Base-by-base conservation (phyloP, 2,888 invertebrate genomes). In the Ochlodes sylvanus region DNA sequence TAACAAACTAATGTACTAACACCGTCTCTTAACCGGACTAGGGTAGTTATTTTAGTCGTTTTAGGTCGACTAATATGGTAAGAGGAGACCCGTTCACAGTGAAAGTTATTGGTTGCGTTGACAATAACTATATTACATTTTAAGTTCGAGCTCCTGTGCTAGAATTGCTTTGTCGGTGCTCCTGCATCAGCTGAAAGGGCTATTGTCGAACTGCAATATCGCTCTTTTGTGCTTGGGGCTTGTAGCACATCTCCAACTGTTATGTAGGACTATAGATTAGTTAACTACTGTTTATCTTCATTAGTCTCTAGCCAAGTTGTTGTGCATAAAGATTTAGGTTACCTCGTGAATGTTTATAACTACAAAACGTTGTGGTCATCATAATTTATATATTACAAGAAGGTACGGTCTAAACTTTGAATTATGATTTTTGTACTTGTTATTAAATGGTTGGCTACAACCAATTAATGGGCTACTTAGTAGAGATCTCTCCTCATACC, bases 141-240 rank as follows among this genome's bases (percentile, higher is more conserved):
- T 2, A 10, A 15, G 17, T 14, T 47, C 54, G 41, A 68, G 63
- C 80, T 77, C 78, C 70, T 55, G 63, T 66, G 34, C 75, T 79
- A 77, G 27, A 67, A 72, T 69, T 68, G 73, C 71, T 73, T 71
- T 75, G 79, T 78, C 79, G 77, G 80, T 73, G 79, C 80, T 81
- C 80, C 82, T 83, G 83, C 83, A 76, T 75, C 71, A 77, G 71
- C 75, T 80, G 80, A 84, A 84, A 83, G 84, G 79, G 75, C 79
- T 79, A 82, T 84, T 85, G 82, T 84, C 77, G 78, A 74, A 69
- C 70, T 70, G 69, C 72, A 71, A 66, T 73, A 72, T 72, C 67
- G 69, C 61, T 72, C 71, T 70, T 69, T 65, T 63, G 69, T 68
- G 70, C 70, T 68, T 75, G 70, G 69, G 71, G 58, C 71, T 56